Evolutionary conservation across 2,888 invertebrate genomes (phyloP).

Genomic region (Laothoe populi): DNA sequence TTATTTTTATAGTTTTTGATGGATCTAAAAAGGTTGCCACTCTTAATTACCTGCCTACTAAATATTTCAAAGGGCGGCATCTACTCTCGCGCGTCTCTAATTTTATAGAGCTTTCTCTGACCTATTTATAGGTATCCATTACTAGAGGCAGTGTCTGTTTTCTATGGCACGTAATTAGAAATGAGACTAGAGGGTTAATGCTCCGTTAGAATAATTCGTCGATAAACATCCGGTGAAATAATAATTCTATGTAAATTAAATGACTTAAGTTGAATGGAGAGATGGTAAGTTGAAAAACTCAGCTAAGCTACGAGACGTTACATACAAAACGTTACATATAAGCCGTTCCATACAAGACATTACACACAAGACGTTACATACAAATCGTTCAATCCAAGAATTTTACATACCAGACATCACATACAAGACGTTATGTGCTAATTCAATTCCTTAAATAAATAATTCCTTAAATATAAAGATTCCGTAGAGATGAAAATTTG

Average conservation of each 20-base stretch:
- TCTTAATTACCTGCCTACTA: slow-evolving; percentile 22
- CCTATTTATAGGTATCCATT: slow-evolving; percentile 68
- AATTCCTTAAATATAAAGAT: neutral
- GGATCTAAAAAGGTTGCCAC: slow-evolving; percentile 6
- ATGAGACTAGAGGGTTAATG: slow-evolving; percentile 21
- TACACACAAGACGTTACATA: no score
- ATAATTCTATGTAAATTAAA: neutral
- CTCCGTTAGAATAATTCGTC: neutral
- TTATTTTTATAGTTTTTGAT: no score
- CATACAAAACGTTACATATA: no score
- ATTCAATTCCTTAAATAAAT: no score
- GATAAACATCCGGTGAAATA: slow-evolving; percentile 17
- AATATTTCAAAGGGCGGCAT: slow-evolving; percentile 46
- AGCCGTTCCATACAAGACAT: no score
- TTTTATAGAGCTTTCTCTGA: slow-evolving; percentile 64
- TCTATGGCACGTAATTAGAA: slow-evolving; percentile 28
- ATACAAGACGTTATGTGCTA: no score
- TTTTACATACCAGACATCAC: no score
- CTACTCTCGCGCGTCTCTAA: slow-evolving; percentile 51
- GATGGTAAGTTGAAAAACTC: no score
- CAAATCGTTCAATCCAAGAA: no score
- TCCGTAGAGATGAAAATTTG: neutral
- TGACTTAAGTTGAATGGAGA: neutral
- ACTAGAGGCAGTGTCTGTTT: slow-evolving; percentile 50
- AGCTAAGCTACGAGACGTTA: no score